Base-by-base conservation (phyloP, 1,140 invertebrate genomes). In the Palaemon carinicauda region DNA sequence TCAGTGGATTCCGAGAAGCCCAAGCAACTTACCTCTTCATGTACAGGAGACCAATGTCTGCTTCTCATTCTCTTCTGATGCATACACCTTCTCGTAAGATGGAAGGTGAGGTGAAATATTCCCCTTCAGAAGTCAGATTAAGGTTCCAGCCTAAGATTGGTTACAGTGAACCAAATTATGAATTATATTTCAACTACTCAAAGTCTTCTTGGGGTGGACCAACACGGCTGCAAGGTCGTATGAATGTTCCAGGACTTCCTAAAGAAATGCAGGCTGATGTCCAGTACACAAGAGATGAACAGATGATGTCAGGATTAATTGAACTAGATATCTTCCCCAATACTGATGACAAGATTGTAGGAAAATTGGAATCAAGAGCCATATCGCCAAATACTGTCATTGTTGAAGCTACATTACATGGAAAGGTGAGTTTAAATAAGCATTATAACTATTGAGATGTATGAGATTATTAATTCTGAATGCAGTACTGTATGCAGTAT, bases 261-360 rank as follows among this genome's bases (percentile, higher is more conserved):
- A 85, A 50, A n/a, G 75, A 78, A 24, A 19, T 85, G 15, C 29
- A 15, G 41, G 83, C 21, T 19, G 33, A 29, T 29, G 75, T 54
- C n/a, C 31, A 85, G 56, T 52, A 53, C 14, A 27, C 56, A 52
- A 41, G 10, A 19, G 50, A 19, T 53, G 83, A 74, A 51, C 60
- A 21, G 1, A 31, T 17, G 14, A 7, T 29, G 33, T 29, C 24
- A 21, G 83, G 83, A 31, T 31, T 75, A 5, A 41, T 80, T 79
- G 56, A 85, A 54, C 56, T 85, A 50, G 83, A 85, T 33, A 53
- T 85, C 60, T 85, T 85, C 75, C 83, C 83, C 4, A 56, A 73
- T 21, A 53, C 56, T 15, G 77, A 33, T 9, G 65, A 85, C 56
- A 80, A 85, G 33, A 69, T 85, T n/a, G 29, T 50, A 17, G 83